These are phyloP conservation scores for Mesorhabditis spiculigera DNA, from an alignment of 2,888 invertebrate genomes.

Conservation along the genomic window DNA sequence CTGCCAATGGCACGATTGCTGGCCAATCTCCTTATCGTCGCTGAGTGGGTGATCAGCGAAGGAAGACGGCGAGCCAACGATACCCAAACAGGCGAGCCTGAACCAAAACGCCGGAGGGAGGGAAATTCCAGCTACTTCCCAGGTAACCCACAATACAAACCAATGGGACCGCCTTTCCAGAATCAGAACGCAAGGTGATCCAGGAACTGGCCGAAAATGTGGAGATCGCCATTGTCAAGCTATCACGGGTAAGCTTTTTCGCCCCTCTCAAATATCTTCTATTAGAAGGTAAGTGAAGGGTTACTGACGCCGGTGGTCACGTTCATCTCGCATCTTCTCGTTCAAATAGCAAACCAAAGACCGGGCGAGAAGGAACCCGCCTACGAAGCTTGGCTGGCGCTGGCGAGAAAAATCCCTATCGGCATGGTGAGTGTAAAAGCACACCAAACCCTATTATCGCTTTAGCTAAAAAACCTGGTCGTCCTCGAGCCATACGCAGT, in stretches of 20 bases:
- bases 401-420: background rate
- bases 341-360: background rate
- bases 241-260: background rate
- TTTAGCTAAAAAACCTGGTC: background rate
- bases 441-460: background rate
- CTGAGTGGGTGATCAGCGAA: constrained; percentile 1
- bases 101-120: background rate
- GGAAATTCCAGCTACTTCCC: background rate
- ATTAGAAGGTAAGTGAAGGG: background rate
- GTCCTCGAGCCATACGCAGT: background rate
- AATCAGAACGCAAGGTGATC: background rate
- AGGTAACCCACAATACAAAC: background rate
- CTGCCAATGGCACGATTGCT: background rate
- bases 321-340: constrained; percentile 1
- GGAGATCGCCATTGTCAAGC: background rate
- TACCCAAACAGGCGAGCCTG: background rate
- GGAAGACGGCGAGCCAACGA: background rate
- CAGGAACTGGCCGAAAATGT: background rate
- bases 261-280: background rate
- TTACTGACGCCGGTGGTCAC: constrained; percentile 1
- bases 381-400: background rate
- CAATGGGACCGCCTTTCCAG: background rate
- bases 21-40: background rate
- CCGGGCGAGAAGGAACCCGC: background rate
- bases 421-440: background rate